These are phyloP conservation scores for Dolichoris vasculosae DNA, from an alignment of 1,140 invertebrate species.

Conservation along the genomic window DNA sequence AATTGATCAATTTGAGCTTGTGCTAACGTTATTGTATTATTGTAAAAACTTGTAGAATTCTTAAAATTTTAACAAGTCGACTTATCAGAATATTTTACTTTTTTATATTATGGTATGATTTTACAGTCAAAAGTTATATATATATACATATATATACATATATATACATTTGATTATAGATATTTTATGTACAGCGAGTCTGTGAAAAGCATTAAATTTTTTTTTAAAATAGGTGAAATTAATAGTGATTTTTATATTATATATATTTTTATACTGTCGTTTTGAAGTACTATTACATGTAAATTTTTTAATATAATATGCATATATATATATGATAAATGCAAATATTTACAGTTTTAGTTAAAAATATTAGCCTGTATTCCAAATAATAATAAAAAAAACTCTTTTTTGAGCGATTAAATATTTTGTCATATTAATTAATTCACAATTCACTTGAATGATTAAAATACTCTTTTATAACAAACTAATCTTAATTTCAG, in stretches of 20 bases:
- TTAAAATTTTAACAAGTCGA: conserved; percentile 34
- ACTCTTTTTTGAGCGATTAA: neutral
- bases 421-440: neutral
- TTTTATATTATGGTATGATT: neutral
- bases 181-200: neutral
- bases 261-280: too few relatives aligned
- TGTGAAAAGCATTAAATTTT: neutral
- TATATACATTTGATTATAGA: neutral
- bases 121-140: neutral
- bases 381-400: too few relatives aligned
- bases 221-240: neutral
- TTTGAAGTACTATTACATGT: too few relatives aligned
- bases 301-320: too few relatives aligned
- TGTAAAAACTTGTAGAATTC: conserved; percentile 13
- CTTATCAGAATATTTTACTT: conserved; percentile 31
- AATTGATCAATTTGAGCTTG: conserved; percentile 43
- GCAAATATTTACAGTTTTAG: too few relatives aligned
- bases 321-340: too few relatives aligned
- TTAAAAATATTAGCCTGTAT: too few relatives aligned
- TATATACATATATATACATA: too few relatives aligned
- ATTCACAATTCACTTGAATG: neutral
- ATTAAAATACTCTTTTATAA: neutral
- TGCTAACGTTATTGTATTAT: conserved; percentile 16
- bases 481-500: neutral
- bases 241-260: too few relatives aligned